Evolutionary conservation across 1,140 invertebrate genomes (phyloP), one percentile per base, ranked within the genome.

Genomic region (Apis cerana): DNA sequence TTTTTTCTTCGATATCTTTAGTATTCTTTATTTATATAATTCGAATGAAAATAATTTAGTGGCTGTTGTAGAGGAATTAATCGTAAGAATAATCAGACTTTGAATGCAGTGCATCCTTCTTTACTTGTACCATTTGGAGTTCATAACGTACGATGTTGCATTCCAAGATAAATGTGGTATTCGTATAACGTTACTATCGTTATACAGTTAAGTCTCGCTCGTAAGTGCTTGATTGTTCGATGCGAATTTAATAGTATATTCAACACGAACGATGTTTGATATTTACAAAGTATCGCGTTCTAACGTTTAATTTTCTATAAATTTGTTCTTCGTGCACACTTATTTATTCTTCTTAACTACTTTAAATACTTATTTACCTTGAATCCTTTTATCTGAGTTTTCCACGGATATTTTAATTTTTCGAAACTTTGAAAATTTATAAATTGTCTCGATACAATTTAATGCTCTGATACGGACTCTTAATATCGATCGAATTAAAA

Each of bases 131-230:
- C 43, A 54, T 27, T 67, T 21, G 21, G n/a, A 43, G 52, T 52
- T 52, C 19, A 54, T 43, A 67, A 67, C 21, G 21, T 67, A 52
- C 52, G 61, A 23, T 54, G 74, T 54, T 65, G 48, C 50, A 65
- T 27, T 56, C 50, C 13, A 27, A 77, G 75, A 67, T 77, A 77
- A 65, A 77, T 67, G 27, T 61, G 75, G 61, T 54, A 77, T 77
- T 77, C 62, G 50, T 12, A 67, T 67, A 77, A 67, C 75, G 75
- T 77, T 77, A 65, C 75, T n/a, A 54, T 67, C 23, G 27, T 77
- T 77, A 67, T 77, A 67, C 75, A 77, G 62, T 67, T 77, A 67
- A 77, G 75, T 54, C 43, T 67, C 27, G 12, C 48, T 54, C n/a
- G 23, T 17, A 52, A 43, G 7, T 67, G 21, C 62, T 50, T 27